Percentiles rank a stretch among this genome's conserved stretches.
Evolutionary conservation across 2,113 vertebrate genomes (phyloP).

Genomic region (Lasiurus borealis): DNA sequence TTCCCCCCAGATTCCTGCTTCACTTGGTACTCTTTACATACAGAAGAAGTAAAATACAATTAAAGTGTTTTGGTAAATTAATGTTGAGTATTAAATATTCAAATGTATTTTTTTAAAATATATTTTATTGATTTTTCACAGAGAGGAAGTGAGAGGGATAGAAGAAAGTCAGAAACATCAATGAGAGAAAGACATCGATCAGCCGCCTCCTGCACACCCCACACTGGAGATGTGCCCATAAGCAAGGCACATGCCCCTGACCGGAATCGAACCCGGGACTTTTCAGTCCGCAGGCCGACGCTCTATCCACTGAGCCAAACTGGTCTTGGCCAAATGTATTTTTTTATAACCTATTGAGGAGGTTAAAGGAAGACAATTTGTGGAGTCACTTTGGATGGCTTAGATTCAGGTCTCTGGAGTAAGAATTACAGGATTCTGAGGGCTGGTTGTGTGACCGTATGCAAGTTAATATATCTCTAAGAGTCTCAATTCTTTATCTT

Average conservation of each 20-base stretch:
- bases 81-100: not conserved
- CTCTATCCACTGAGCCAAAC: no score
- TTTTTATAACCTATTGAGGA: not conserved
- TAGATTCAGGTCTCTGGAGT: not conserved
- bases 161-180: no score
- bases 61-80: not conserved
- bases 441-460: not conserved
- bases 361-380: not conserved
- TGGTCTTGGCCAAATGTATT: no score
- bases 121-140: no score
- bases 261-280: no score
- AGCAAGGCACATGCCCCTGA: no score
- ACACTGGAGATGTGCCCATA: no score
- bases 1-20: no score
- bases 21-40: not conserved
- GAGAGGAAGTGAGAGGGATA: no score
- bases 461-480: not conserved
- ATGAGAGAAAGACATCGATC: no score
- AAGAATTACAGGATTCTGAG: not conserved
- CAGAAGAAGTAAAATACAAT: not conserved
- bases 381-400: not conserved
- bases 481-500: constrained; percentile 12
- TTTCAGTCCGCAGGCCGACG: no score
- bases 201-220: no score
- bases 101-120: not conserved